Base-by-base conservation (phyloP, 2,888 invertebrate genomes). In the Pseudanteris insignis region DNA sequence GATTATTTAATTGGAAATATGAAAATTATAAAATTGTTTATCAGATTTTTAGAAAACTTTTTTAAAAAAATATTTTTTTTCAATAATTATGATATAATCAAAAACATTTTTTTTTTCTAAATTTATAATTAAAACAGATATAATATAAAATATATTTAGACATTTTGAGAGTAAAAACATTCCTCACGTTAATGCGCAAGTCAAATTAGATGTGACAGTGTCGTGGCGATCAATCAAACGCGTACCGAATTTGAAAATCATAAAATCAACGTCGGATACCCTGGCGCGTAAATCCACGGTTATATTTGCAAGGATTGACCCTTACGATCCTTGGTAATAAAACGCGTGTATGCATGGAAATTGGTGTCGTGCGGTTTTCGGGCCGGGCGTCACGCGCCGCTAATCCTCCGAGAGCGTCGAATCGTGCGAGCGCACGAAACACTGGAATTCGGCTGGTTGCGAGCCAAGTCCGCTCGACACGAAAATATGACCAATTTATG, bases 401-500 rank as follows among this genome's bases (percentile, higher is more conserved):
- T 63, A 64, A 64, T 67, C 66, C 65, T 63, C 47, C 58, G 54
- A 66, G 57, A 66, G 64, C 64, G 63, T 61, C 63, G 65, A 65
- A 62, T 68, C 69, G 65, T 69, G 70, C 64, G 66, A 54, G 64
- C 63, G 66, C 67, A 68, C 67, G 65, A 65, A 64, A 67, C 65
- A 54, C 41, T 54, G 64, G 69, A 70, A 68, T 69, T 69, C 68
- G 61, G 51, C 54, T 54, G 59, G 63, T 64, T 57, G 50, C 61
- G 57, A 51, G 55, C 33, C 47, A 36, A 32, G 40, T 46, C 50
- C 38, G 51, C 62, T 40, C 41, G 63, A 64, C 67, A 68, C 65
- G 61, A 69, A 74, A 74, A 72, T 74, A 73, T 72, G 67, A 72
- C 71, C 69, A 72, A 72, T 73, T 73, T 74, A 74, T 74, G 73